Evolutionary conservation across 2,797 vertebrate species (phyloP), one percentile per base, ranked within the genome.

Genomic region (Acanthis flammea): DNA sequence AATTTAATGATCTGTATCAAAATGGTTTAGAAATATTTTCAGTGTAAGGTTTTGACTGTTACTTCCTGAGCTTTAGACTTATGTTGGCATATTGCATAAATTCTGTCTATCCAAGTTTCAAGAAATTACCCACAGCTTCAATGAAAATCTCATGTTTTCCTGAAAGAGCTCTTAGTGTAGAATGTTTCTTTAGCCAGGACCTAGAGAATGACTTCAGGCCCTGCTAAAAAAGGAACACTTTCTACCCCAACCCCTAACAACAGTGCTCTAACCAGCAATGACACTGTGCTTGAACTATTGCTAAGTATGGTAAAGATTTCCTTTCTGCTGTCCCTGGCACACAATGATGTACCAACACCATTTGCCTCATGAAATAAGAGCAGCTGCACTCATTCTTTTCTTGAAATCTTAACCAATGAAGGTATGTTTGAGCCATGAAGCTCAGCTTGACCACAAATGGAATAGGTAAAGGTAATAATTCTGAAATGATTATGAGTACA

Each of bases 371-470:
- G 14, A 94, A 82, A 5, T 41, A 61, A 51, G 12, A 77, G 48
- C 28, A 77, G 45, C 55, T 45, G 23, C 57, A 50, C 23, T 71
- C 57, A 80, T 54, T 79, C 45, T 54, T 58, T 54, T 35, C 35
- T 67, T 61, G 39, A 88, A 80, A 82, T 87, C 37, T 66, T 60
- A 89, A 91, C 17, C 55, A 48, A 17, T 55, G 62, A 41, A 66
- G 57, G 31, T 24, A n/a, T 30, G 60, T 27, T 37, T 73, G 55
- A 88, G 67, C 33, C 74, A 82, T 2, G 10, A 88, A 85, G 42
- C 65, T 89, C n/a, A 93, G 57, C 35, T 47, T 92, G 31, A 87
- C 24, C 42, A 53, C 55, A 92, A 68, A 87, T 4, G 8, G 48
- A 79, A 48, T 3, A 73, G 5, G 44, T 48, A 72, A 15, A 62